A percentile compares a stretch with the other conserved stretches of the same genome.
phyloP scores from a whole-genome alignment of 2,113 vertebrate genomes.

The Chrysemys picta region DNA sequence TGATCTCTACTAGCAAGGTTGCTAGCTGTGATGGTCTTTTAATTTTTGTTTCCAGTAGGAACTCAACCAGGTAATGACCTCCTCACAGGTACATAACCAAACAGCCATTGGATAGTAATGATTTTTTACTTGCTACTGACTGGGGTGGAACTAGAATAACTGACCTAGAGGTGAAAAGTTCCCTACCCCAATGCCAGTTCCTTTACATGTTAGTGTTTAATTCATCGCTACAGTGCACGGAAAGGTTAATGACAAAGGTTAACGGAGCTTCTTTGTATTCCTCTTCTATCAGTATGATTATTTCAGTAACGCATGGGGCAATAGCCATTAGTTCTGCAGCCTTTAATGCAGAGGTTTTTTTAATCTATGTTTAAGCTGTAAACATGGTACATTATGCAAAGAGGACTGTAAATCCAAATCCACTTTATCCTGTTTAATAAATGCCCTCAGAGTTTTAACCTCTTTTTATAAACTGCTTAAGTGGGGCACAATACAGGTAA shows the following conservation, averaged over 20 bases:
- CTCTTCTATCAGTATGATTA: background rate
- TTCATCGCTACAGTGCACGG: background rate
- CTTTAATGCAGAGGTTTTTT: background rate
- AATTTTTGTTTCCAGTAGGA: background rate
- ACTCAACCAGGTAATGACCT: background rate
- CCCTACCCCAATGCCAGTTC: background rate
- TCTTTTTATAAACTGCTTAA: background rate
- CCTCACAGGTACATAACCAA: background rate
- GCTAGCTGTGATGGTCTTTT: background rate
- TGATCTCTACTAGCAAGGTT: background rate
- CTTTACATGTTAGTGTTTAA: background rate
- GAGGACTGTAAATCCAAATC: background rate
- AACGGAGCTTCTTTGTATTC: background rate
- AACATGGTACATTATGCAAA: background rate
- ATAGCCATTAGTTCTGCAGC: background rate
- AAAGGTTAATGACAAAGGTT: conserved; percentile 10
- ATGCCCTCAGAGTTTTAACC: background rate
- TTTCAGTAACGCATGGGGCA: background rate
- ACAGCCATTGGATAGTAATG: background rate
- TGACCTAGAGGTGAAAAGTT: background rate
- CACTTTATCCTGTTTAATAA: background rate
- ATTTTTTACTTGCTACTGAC: background rate
- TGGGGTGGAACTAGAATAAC: background rate
- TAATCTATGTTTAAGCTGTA: background rate
- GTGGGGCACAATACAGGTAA: background rate